Base-by-base conservation (phyloP, 2,113 vertebrate species). In the Poeciliopsis prolifica region DNA sequence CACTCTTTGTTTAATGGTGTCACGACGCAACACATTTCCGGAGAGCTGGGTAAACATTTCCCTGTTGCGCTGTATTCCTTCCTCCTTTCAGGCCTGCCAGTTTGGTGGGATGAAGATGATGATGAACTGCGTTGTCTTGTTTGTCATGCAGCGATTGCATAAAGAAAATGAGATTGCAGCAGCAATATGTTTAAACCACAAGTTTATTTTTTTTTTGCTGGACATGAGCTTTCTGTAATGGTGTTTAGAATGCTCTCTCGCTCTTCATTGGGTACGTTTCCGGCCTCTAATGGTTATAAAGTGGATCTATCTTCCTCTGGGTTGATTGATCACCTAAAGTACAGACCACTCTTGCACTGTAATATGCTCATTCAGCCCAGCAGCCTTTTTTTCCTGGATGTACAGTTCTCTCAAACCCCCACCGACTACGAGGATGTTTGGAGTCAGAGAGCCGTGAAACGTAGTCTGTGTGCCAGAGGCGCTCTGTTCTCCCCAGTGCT, bases 271-370 rank as follows among this genome's bases (percentile, higher is more conserved):
- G 81, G 86, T 72, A 65, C 26, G 68, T 90, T 87, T 92, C 87
- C 79, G 76, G 83, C 54, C 84, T 68, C 78, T 89, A 87, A 88
- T 89, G 85, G 86, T 86, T 87, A 88, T 80, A 85, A 89, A 91
- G 87, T 86, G 82, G 76, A 82, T 61, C 17, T 81, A 42, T 80
- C 78, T 82, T 79, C 86, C 85, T 82, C 76, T 24, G 76, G 72
- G 67, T 75, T 89, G 92, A 92, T 92, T 86, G 91, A 93, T 91
- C 80, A 90, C 82, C 81, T 77, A 77, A 87, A 89, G 81, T 86
- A 89, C 85, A 66, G 65, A 80, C 75, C 82, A 28, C 81, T 84
- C 79, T 74, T 68, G 75, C 68, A 72, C 63, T 77, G 78, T 88
- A 87, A 86, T 86, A 76, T 10, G 37, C 79, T 83, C 83, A 62